phyloP scores from a whole-genome alignment of 2,888 invertebrate species.

The Drosophila acutilabella region DNA sequence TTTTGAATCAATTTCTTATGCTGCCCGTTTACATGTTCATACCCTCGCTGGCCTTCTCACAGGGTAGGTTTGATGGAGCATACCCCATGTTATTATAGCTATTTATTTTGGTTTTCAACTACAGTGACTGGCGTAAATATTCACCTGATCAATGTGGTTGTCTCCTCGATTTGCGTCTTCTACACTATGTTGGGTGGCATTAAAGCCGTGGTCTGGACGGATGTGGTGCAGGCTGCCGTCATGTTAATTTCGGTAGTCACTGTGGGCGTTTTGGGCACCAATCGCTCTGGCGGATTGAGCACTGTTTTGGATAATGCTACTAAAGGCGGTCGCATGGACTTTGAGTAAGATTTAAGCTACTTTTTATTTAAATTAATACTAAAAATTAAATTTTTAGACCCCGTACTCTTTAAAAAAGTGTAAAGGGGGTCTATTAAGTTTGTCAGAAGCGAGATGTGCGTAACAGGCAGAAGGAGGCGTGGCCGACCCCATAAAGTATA shows the following conservation, averaged over 20 bases:
- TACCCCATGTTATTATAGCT: neutral
- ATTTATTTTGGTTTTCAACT: slow-evolving; percentile 41
- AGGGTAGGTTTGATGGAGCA: slow-evolving; percentile 68
- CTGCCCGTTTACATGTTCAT: slow-evolving; percentile 83
- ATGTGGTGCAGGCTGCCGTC: slow-evolving; percentile 85
- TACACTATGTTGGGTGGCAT: slow-evolving; percentile 86
- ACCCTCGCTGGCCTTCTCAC: slow-evolving; percentile 83
- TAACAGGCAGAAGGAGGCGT: too few relatives aligned
- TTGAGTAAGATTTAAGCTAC: slow-evolving; percentile 79
- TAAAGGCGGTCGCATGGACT: slow-evolving; percentile 83
- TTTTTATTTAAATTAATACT: too few relatives aligned
- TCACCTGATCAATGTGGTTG: slow-evolving; percentile 86
- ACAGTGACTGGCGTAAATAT: slow-evolving; percentile 87
- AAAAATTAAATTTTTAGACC: too few relatives aligned
- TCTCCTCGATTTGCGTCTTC: slow-evolving; percentile 87
- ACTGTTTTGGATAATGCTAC: slow-evolving; percentile 82
- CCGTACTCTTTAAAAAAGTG: too few relatives aligned
- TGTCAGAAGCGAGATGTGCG: too few relatives aligned
- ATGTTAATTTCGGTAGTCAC: slow-evolving; percentile 84
- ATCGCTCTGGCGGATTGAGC: slow-evolving; percentile 84
- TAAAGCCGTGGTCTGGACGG: slow-evolving; percentile 87
- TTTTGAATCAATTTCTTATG: slow-evolving; percentile 80
- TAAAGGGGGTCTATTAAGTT: too few relatives aligned
- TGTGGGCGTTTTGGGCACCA: slow-evolving; percentile 84
- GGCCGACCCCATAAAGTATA: too few relatives aligned